A percentile compares a stretch with the other conserved stretches of the same genome.
Conservation (phyloP, 2,797 vertebrate genomes). For the Melanotaenia pygmaea region DNA sequence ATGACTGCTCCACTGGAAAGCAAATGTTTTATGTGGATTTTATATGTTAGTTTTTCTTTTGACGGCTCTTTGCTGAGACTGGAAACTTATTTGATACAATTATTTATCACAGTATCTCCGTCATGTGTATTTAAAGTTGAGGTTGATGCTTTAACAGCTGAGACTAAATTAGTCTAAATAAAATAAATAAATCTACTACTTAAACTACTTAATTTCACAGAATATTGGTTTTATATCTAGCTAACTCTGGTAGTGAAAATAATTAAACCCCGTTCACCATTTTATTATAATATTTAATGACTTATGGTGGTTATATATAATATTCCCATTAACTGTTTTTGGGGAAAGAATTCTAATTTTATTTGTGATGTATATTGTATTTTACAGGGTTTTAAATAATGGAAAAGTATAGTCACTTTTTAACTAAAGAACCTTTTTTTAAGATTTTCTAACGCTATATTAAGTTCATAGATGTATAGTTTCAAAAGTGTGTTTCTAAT, state of each 20-base stretch:
- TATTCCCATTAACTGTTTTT: too few species aligned
- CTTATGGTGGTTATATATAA: too few species aligned
- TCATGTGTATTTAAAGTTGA: too few species aligned
- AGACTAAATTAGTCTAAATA: too few species aligned
- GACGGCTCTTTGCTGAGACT: not conserved
- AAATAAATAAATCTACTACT: too few species aligned
- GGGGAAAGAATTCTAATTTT: not conserved
- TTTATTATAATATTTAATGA: too few species aligned
- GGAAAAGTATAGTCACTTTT: conserved; percentile 1
- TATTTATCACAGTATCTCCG: not conserved
- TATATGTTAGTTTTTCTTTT: not conserved
- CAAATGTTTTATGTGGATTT: not conserved
- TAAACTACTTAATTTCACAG: too few species aligned
- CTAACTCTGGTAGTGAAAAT: too few species aligned
- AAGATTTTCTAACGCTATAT: conserved; percentile 5
- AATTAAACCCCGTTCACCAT: too few species aligned
- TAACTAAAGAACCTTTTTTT: conserved; percentile 16
- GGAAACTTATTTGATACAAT: not conserved
- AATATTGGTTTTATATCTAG: too few species aligned
- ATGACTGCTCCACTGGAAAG: not conserved
- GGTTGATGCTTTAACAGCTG: too few species aligned
- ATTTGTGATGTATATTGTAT: not conserved
- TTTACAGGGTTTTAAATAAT: not conserved
- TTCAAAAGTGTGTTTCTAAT: conserved; percentile 42
- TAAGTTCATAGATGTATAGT: conserved; percentile 29